These are phyloP conservation scores for Poeciliopsis turneri DNA, from an alignment of 2,797 vertebrate genomes.

Conservation along the genomic window DNA sequence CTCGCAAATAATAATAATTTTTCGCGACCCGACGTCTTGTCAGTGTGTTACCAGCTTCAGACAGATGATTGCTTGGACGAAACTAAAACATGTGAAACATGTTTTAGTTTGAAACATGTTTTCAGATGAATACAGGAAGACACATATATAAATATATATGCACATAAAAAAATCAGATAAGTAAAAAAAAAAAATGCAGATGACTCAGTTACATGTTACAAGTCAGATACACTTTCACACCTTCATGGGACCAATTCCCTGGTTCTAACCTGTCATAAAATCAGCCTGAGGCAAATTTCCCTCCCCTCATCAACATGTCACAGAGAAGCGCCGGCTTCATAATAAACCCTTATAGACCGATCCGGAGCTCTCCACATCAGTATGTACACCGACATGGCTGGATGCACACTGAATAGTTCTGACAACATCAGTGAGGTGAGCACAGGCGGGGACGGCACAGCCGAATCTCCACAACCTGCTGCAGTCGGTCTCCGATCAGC, in stretches of 20 bases:
- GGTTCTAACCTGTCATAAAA: background rate
- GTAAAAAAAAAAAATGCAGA: background rate
- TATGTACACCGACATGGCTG: background rate
- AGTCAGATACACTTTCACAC: background rate
- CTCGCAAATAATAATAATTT: background rate
- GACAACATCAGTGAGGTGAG: background rate
- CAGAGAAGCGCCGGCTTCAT: background rate
- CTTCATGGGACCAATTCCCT: background rate
- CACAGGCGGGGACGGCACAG: background rate
- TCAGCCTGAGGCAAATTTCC: background rate
- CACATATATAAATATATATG: background rate
- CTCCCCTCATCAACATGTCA: background rate
- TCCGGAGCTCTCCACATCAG: background rate
- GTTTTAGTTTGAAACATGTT: background rate
- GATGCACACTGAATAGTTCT: background rate
- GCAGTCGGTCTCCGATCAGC: background rate
- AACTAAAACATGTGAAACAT: too few species aligned
- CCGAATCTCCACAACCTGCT: background rate
- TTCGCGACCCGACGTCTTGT: background rate
- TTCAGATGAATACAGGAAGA: background rate
- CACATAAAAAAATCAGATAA: background rate
- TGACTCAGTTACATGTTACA: background rate
- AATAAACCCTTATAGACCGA: conserved; percentile 4
- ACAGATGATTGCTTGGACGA: background rate
- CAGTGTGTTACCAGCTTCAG: background rate